phyloP scores from a whole-genome alignment of 2,888 invertebrate genomes.

The Polymixis lichenea region DNA sequence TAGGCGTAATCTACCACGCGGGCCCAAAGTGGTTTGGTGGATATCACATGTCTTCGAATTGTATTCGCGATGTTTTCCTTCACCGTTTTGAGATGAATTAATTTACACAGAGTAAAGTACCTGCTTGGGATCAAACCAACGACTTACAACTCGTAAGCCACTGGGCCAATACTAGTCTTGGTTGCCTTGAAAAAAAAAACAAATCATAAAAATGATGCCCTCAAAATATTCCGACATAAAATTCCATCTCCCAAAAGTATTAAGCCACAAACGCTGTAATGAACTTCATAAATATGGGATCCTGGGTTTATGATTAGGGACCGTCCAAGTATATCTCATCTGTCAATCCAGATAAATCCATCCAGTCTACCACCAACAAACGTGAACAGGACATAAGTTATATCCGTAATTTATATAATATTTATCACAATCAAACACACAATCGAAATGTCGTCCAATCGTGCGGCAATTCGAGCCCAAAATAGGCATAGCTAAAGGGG shows the following conservation, averaged over 20 bases:
- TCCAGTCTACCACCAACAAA: constrained; percentile 27
- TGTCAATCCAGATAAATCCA: constrained; percentile 31
- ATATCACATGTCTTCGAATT: no score
- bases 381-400: constrained; percentile 54
- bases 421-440: constrained; percentile 63
- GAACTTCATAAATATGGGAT: constrained; percentile 27
- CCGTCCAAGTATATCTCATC: constrained; percentile 28
- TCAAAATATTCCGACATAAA: not conserved
- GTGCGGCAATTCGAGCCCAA: constrained; percentile 60
- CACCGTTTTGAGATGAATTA: no score
- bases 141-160: no score
- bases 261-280: constrained; percentile 1
- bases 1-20: no score
- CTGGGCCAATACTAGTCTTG: not conserved
- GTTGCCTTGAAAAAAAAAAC: not conserved
- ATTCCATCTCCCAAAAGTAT: constrained; percentile 1
- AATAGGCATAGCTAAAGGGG: constrained; percentile 74
- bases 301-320: not conserved
- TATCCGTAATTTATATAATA: constrained; percentile 62
- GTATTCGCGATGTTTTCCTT: no score
- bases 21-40: no score
- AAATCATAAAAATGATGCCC: no score
- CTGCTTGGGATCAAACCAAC: no score
- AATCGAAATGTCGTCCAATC: constrained; percentile 63
- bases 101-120: no score